Evolutionary conservation across 2,113 vertebrate genomes (phyloP).

Genomic region (Lucifuga dentata): DNA sequence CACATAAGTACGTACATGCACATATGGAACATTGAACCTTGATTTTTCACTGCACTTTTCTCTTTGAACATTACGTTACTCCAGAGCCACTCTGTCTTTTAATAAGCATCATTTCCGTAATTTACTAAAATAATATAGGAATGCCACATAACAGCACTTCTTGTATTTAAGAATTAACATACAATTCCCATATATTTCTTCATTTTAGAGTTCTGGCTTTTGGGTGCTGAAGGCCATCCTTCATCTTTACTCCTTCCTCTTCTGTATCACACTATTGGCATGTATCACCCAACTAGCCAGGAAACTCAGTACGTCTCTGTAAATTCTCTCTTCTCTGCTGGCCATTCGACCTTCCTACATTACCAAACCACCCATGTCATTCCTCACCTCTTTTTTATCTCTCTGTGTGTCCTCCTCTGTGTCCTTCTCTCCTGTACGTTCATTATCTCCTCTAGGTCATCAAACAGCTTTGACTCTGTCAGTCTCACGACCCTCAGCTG

Average conservation of each 20-base stretch:
- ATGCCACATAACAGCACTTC: too few relatives aligned
- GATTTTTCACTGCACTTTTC: too few relatives aligned
- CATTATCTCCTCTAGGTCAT: constrained; percentile 75
- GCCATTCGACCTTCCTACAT: constrained; percentile 16
- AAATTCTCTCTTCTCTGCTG: constrained; percentile 3
- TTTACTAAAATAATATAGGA: too few relatives aligned
- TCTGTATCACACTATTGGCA: neutral
- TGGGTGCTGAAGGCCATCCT: too few relatives aligned
- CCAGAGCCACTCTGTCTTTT: too few relatives aligned
- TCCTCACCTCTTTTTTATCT: constrained; percentile 52
- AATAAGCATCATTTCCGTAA: too few relatives aligned
- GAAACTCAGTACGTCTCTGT: neutral
- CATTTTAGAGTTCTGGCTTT: neutral
- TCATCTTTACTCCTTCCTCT: too few relatives aligned
- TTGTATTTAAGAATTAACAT: too few relatives aligned
- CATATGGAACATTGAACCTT: too few relatives aligned
- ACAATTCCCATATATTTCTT: too few relatives aligned
- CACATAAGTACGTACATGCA: too few relatives aligned
- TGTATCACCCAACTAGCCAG: neutral
- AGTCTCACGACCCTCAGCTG: constrained; percentile 49
- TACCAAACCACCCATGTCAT: constrained; percentile 38
- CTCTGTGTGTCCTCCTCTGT: constrained; percentile 53
- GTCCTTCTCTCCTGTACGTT: constrained; percentile 66
- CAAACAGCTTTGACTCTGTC: constrained; percentile 68
- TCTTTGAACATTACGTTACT: too few relatives aligned